Evolutionary conservation across 2,797 vertebrate genomes (phyloP).

Genomic region (Mormyrus proboscirostris): DNA sequence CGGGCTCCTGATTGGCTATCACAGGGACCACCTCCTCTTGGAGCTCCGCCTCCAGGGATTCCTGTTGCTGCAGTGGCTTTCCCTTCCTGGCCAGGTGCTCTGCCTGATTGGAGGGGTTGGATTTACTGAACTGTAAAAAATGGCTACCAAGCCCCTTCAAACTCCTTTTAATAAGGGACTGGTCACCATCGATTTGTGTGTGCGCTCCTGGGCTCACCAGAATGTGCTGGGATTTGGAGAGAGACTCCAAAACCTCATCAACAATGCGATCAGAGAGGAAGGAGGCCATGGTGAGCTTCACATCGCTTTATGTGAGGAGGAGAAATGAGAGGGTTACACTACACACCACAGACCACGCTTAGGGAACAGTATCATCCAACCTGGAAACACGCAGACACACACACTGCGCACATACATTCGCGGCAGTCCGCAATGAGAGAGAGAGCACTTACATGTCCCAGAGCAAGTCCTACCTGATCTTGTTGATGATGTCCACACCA

Average conservation of each 20-base stretch:
- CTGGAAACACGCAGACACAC: background rate
- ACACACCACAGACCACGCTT: background rate
- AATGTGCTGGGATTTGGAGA: conserved; percentile 78
- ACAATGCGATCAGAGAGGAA: conserved; percentile 88
- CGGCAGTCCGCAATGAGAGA: background rate
- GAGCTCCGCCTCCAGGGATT: conserved; percentile 68
- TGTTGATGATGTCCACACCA: conserved; percentile 90
- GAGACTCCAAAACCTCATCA: conserved; percentile 86
- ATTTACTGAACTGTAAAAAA: background rate
- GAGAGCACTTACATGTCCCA: background rate
- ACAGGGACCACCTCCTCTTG: conserved; percentile 68
- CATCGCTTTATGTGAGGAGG: conserved; percentile 65
- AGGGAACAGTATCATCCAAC: background rate
- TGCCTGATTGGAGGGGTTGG: conserved; percentile 54
- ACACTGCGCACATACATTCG: background rate
- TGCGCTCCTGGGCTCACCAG: conserved; percentile 63
- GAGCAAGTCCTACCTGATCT: conserved; percentile 73
- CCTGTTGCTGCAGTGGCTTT: conserved; percentile 64
- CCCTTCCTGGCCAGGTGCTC: conserved; percentile 74
- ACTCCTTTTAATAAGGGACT: background rate
- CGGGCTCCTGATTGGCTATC: conserved; percentile 48
- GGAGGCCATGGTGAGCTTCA: conserved; percentile 84
- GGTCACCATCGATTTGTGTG: background rate
- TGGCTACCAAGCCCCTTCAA: too few relatives aligned
- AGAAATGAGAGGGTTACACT: background rate